These are phyloP conservation scores for Trachelus iudaicus DNA, from an alignment of 2,888 invertebrate genomes.

Conservation along the genomic window DNA sequence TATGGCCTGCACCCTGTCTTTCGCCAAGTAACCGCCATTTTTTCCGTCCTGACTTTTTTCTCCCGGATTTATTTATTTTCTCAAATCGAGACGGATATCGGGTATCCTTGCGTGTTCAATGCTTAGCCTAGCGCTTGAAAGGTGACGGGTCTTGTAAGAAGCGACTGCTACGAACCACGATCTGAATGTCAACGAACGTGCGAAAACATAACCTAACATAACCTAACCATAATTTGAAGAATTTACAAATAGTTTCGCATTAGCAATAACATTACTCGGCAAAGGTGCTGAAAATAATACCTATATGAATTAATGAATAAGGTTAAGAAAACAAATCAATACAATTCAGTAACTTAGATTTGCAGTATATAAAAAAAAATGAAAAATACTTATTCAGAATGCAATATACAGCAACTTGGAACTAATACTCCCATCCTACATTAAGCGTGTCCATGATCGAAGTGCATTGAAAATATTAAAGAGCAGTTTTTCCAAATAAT, in stretches of 20 bases:
- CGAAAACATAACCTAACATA: background rate
- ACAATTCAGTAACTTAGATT: too few species aligned
- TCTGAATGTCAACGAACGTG: background rate
- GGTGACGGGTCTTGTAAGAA: slow-evolving; percentile 10
- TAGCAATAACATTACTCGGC: background rate
- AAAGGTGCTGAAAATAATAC: background rate
- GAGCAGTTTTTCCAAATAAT: background rate
- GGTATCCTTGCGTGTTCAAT: slow-evolving; percentile 15
- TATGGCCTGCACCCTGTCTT: slow-evolving; percentile 8
- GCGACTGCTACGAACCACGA: background rate
- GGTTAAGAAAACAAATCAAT: too few species aligned
- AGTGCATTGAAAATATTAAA: background rate
- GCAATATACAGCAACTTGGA: background rate
- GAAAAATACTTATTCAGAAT: background rate
- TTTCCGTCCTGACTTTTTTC: background rate
- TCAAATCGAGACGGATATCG: slow-evolving; percentile 19
- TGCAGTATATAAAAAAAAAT: background rate
- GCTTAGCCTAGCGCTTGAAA: slow-evolving; percentile 15
- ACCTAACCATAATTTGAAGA: background rate
- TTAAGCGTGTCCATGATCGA: background rate
- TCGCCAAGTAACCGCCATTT: slow-evolving; percentile 1
- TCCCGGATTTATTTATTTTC: slow-evolving; percentile 13
- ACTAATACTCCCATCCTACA: background rate
- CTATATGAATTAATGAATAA: background rate
- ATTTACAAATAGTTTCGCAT: background rate